Evolutionary conservation across 2,888 invertebrate genomes (phyloP).

Genomic region (Chrysomela aeneicollis): DNA sequence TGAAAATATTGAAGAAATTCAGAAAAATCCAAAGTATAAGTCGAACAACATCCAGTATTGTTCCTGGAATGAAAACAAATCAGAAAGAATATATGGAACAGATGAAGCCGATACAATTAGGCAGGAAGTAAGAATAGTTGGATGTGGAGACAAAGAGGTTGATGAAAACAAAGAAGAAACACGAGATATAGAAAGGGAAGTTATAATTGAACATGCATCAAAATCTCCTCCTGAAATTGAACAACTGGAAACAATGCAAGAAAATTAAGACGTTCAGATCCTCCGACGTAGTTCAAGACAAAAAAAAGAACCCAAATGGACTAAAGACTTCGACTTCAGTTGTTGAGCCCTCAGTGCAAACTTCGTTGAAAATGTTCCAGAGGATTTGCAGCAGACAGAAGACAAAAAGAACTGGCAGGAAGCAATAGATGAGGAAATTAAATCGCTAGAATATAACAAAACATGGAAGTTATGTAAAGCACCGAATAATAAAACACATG

Average conservation of each 20-base stretch:
- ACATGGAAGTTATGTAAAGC: conserved; percentile 5
- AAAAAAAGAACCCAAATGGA: neutral
- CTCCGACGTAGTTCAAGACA: neutral
- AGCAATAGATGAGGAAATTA: conserved; percentile 12
- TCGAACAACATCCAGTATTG: too few species aligned
- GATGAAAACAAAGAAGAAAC: neutral
- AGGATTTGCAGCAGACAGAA: neutral
- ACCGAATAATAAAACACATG: neutral
- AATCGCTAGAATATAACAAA: neutral
- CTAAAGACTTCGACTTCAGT: neutral
- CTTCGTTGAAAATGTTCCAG: neutral
- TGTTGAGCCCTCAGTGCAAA: neutral
- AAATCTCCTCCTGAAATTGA: too few species aligned
- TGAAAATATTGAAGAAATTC: neutral
- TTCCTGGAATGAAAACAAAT: too few species aligned
- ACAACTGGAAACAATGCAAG: too few species aligned
- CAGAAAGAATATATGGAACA: too few species aligned
- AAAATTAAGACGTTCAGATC: neutral
- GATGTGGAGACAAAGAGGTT: too few species aligned
- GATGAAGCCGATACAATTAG: too few species aligned
- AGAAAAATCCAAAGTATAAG: neutral
- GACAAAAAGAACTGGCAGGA: conserved; percentile 4
- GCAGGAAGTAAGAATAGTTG: too few species aligned
- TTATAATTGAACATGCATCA: neutral
- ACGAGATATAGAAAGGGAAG: neutral